These are phyloP conservation scores for Gymnoscelis rufifasciata DNA, from an alignment of 2,888 invertebrate genomes.

Conservation along the genomic window DNA sequence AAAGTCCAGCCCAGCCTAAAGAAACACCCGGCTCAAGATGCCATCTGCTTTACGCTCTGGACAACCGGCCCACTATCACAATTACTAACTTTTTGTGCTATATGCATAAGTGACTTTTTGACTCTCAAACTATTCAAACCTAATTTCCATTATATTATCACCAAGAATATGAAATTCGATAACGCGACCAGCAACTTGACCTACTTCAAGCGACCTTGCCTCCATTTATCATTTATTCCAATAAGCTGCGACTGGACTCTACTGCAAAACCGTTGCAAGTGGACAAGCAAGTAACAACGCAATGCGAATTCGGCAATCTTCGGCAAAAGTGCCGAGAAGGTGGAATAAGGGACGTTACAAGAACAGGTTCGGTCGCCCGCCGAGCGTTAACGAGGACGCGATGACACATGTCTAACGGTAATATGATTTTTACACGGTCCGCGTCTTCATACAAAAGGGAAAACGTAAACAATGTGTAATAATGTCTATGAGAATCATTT, in stretches of 20 bases:
- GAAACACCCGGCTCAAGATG: too few species aligned
- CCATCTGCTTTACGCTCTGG: too few species aligned
- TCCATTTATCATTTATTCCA: slow-evolving; percentile 4
- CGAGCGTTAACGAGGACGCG: slow-evolving; percentile 63
- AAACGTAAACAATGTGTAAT: slow-evolving; percentile 37
- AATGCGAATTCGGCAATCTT: slow-evolving; percentile 54
- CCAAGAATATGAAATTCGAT: too few species aligned
- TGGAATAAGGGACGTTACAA: slow-evolving; percentile 57
- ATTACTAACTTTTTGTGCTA: too few species aligned
- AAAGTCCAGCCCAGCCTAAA: too few species aligned
- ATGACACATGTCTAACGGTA: slow-evolving; percentile 77
- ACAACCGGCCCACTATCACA: too few species aligned
- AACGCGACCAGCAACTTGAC: slow-evolving; percentile 5
- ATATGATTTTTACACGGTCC: slow-evolving; percentile 57
- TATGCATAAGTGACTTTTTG: too few species aligned
- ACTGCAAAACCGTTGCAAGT: background rate
- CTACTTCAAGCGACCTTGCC: slow-evolving; percentile 14
- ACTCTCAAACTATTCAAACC: too few species aligned
- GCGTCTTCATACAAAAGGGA: slow-evolving; percentile 38
- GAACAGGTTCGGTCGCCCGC: slow-evolving; percentile 63
- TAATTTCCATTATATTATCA: too few species aligned
- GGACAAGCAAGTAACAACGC: slow-evolving; percentile 9
- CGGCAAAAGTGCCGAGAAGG: slow-evolving; percentile 49
- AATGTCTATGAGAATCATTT: too few species aligned
- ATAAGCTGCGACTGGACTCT: background rate